These are phyloP conservation scores for Trichogramma dendrolimi DNA, from an alignment of 2,888 invertebrate species.

Conservation along the genomic window DNA sequence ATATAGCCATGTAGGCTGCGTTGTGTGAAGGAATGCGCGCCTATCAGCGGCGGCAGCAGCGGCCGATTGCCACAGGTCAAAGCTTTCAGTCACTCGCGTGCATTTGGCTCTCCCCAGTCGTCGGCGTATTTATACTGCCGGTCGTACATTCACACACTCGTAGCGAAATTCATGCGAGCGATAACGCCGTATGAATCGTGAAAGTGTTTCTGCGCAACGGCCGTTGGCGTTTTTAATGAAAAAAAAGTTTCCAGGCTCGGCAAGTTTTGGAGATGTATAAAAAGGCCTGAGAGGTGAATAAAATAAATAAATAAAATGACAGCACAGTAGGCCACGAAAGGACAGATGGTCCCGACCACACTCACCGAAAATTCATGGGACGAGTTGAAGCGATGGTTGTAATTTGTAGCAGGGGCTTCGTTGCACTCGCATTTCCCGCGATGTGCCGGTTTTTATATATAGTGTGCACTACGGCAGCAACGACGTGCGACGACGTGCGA, in stretches of 20 bases:
- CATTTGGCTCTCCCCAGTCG: conserved; percentile 1
- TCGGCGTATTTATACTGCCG: conserved; percentile 5
- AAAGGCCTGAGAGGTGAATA: too few species aligned
- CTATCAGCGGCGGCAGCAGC: conserved; percentile 47
- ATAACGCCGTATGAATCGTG: conserved; percentile 32
- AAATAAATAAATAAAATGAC: too few species aligned
- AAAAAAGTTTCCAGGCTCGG: too few species aligned
- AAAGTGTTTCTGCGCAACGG: conserved; percentile 7
- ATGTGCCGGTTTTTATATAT: too few species aligned
- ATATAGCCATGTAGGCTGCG: too few species aligned
- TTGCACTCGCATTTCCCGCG: too few species aligned
- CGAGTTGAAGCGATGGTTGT: conserved; percentile 26
- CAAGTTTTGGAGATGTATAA: too few species aligned
- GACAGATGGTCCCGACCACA: conserved; percentile 11
- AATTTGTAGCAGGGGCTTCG: background rate
- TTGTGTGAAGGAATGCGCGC: conserved; percentile 39
- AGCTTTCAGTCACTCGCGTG: conserved; percentile 43
- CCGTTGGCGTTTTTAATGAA: too few species aligned
- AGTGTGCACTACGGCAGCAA: too few species aligned
- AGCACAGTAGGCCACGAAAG: too few species aligned
- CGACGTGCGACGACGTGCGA: too few species aligned
- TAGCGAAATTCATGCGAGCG: conserved; percentile 38
- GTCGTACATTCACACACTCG: background rate
- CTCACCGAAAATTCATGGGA: conserved; percentile 44
- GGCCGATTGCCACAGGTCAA: conserved; percentile 49